phyloP scores from a whole-genome alignment of 2,888 invertebrate species.

The Thera britannica region DNA sequence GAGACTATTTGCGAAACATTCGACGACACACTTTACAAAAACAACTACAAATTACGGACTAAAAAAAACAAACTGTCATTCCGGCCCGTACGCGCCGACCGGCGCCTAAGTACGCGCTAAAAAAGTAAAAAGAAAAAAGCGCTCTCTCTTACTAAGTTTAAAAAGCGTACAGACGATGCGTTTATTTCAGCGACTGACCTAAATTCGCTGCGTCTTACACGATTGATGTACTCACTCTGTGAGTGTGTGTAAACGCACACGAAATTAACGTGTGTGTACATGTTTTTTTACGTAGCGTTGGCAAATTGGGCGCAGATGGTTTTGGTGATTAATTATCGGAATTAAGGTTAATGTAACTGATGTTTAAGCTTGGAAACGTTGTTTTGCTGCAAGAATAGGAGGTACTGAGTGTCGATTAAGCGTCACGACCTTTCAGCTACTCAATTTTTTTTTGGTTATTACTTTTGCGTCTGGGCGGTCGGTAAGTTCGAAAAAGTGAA shows the following conservation, averaged over 20 bases:
- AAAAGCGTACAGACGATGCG: slow-evolving; percentile 52
- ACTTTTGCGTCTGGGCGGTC: background rate
- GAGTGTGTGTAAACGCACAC: slow-evolving; percentile 51
- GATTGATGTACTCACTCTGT: slow-evolving; percentile 44
- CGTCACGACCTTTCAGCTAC: slow-evolving; percentile 3
- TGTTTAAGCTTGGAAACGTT: slow-evolving; percentile 16
- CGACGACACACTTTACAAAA: slow-evolving; percentile 22
- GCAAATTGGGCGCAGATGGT: slow-evolving; percentile 35
- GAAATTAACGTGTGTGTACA: slow-evolving; percentile 44
- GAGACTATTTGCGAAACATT: slow-evolving; percentile 21
- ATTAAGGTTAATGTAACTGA: slow-evolving; percentile 29
- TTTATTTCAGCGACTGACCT: slow-evolving; percentile 80
- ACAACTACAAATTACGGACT: slow-evolving; percentile 32
- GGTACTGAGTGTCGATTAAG: slow-evolving; percentile 4
- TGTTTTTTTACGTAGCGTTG: slow-evolving; percentile 51
- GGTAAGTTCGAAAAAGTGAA: background rate
- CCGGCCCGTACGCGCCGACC: slow-evolving; percentile 38
- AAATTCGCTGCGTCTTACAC: slow-evolving; percentile 71
- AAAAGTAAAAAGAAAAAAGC: slow-evolving; percentile 50
- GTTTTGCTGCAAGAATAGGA: slow-evolving; percentile 23
- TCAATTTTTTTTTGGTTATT: background rate
- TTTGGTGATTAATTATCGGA: slow-evolving; percentile 31
- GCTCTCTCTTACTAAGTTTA: slow-evolving; percentile 51
- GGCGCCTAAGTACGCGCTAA: slow-evolving; percentile 52
- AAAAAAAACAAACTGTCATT: slow-evolving; percentile 38